Evolutionary conservation across 2,797 vertebrate genomes (phyloP), one percentile per base, ranked within the genome.

Genomic region (Poeciliopsis gracilis): DNA sequence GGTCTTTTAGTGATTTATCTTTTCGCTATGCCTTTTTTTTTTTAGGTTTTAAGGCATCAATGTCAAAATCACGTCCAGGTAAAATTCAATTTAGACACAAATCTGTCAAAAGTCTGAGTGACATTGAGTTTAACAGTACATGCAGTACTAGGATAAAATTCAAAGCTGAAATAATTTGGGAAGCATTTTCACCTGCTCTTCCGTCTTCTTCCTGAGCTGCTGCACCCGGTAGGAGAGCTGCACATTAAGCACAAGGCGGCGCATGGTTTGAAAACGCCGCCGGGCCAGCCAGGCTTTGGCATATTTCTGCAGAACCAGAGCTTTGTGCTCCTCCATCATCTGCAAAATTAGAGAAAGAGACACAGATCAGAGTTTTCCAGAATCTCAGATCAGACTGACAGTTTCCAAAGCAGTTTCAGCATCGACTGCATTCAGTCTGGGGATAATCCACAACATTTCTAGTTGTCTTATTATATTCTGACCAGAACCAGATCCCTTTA

Each of bases 161-260:
- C 9, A 11, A 30, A 57, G 33, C 15, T 55, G 38, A 72, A 59
- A 33, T 16, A 18, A n/a, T 15, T 43, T 9, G 28, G 23, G 30
- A 57, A 67, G 43, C n/a, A 12, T 36, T 15, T 66, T 87, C 83
- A 99, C 98, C 97, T 99, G 96, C 18, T 99, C 98, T 49, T 99
- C 98, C 10, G 97, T 84, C 87, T 96, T 99, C 71, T 97, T 99
- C 77, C 97, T 96, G 83, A 99, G 96, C 57, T 96, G 94, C 88
- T 99, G 98, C 59, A 99, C 97, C 88, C 98, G 95, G 91, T 95
- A 98, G 0, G 98, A 98, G 0, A 99, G 97, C 89, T 99, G 98
- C 43, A 99, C 97, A 6, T 99, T 99, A 2, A 98, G 33, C 20
- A 99, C 97, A 30, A 99, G 96, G 0, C 98, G 95, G 0, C 98